Conservation (phyloP, 1,140 invertebrate species). For the Caerostris extrusa region DNA sequence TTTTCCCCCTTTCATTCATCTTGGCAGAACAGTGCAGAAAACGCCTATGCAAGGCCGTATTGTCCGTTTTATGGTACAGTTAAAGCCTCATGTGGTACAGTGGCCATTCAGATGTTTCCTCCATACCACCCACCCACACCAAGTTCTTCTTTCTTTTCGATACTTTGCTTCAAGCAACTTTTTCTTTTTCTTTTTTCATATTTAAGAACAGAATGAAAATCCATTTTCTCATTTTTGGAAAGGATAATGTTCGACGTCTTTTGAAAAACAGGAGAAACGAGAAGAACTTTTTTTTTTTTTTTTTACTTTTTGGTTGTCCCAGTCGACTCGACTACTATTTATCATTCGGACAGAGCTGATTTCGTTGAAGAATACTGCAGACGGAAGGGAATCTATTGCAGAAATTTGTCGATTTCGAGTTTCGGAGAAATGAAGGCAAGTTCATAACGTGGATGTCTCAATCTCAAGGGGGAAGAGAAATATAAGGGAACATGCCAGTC, state of each 20-base stretch:
- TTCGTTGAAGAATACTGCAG: not conserved
- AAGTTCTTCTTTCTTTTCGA: not conserved
- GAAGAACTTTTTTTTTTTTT: not conserved
- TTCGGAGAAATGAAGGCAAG: not conserved
- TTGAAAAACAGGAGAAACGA: slow-evolving; percentile 52
- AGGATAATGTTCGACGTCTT: slow-evolving; percentile 68
- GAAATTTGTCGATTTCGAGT: slow-evolving; percentile 8
- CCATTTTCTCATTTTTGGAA: slow-evolving; percentile 51
- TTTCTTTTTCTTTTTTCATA: not conserved
- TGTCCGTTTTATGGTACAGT: slow-evolving; percentile 60
- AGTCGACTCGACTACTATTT: not conserved
- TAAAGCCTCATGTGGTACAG: slow-evolving; percentile 55
- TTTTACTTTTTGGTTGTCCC: not conserved
- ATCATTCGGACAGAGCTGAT: slow-evolving; percentile 1
- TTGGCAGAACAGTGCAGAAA: slow-evolving; percentile 21
- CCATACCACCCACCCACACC: not conserved
- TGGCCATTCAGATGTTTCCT: slow-evolving; percentile 39
- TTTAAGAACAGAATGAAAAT: slow-evolving; percentile 55
- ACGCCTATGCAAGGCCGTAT: not conserved
- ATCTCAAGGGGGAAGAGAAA: not conserved
- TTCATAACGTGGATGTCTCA: not conserved
- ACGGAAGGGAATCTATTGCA: not conserved
- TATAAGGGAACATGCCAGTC: no score
- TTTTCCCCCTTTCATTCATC: slow-evolving; percentile 19
- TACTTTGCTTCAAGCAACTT: no score